Base-by-base conservation (phyloP, 53 echinoderm and acorn worm genomes). In the Temnopleurus reevesii region DNA sequence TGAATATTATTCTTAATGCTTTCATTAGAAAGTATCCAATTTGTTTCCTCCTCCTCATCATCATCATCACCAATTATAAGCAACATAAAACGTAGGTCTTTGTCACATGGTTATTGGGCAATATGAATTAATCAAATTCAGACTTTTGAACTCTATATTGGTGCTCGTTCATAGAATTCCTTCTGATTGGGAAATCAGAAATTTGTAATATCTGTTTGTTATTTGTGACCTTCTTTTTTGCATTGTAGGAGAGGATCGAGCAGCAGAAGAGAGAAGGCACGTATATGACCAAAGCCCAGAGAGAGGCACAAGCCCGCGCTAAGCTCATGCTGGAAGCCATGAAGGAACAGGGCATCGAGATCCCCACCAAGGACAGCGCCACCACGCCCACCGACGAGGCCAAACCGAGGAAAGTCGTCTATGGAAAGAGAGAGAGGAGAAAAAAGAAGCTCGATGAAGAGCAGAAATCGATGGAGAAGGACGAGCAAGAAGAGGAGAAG, bases 221-320 rank as follows among this genome's bases (percentile, higher is more conserved):
- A 51, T 51, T 8, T 8, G 15, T 15, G 35, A 6, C 5, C 30
- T 24, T 8, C 63, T 44, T 0, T 51, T 80, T 1, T 24, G 8
- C 5, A 77, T 49, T 77, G n/a, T 57, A 96, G 96, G 96, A 99
- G 38, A 89, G 84, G 27, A 96, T 96, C 23, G 94, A 96, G 65
- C 59, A 88, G 77, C 77, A 86, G 60, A 99, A 94, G 81, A 92
- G 84, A 66, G 94, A 96, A 57, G 99, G 99, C 27, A 96, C 91
- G 45, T 99, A 94, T 81, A 26, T 99, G 66, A 99, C 93, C 19
- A 89, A 92, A 79, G 91, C 92, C 19, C 94, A 99, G 76, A 96
- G 92, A 47, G 92, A 93, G 46, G 92, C 92, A 8, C 94, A 92
- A 59, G 89, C 93, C 28, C 71, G 94, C 44, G 96, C 94, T 24